Evolutionary conservation across 2,888 invertebrate genomes (phyloP), one percentile per base, ranked within the genome.

Genomic region (Calliscelio sp.): DNA sequence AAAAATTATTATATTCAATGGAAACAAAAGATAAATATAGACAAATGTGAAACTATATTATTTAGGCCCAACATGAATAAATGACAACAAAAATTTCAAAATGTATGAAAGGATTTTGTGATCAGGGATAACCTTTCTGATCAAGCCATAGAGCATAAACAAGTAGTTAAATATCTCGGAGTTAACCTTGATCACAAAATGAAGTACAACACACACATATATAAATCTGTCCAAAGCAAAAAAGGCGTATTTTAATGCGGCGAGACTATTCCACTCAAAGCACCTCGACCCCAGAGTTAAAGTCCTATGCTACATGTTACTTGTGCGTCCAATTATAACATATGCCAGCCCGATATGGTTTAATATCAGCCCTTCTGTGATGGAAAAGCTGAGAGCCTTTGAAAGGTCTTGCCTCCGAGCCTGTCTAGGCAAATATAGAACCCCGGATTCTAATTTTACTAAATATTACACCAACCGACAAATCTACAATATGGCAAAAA

Each of bases 221-320:
- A 44, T 22, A 1, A 80, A 75, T 73, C n/a, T 85, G 20, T 70
- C 4, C n/a, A 88, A 86, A 78, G 87, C 85, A 0, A 71, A 70
- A 70, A 88, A 87, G n/a, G 81, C 81, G 0, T 87, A 84, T 14
- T 10, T 38, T n/a, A 14, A 10, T 0, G 7, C 41, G 3, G 79
- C 38, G 16, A 57, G 32, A 35, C 4, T 88, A 0, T 87, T 88
- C 8, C 85, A 86, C 16, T 86, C 75, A 0, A 80, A 74, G 70
- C 5, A 77, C 0, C 8, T 88, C 18, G 14, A 70, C 1, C 0
- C 11, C 11, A 41, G 24, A 70, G 73, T 84, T 0, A 88, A 87
- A 82, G 7, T 20, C n/a, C n/a, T n/a, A n/a, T n/a, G n/a, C n/a
- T n/a, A n/a, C n/a, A n/a, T n/a, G n/a, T n/a, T n/a, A n/a, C n/a